Base-by-base conservation (phyloP, 2,888 invertebrate genomes). In the Plebejus argus region DNA sequence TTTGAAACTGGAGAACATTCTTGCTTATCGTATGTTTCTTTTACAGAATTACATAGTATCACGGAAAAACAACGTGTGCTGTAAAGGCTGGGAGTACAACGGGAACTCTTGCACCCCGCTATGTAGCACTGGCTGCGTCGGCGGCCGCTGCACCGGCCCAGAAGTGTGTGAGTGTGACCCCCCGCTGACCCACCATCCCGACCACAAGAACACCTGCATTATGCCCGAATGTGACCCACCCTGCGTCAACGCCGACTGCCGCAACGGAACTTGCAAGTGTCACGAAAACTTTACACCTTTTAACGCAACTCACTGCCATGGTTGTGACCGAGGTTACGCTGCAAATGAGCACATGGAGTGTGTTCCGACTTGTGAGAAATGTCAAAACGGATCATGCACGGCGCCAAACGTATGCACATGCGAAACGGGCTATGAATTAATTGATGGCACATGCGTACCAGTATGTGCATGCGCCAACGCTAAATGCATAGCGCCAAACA, bases 71-170 rank as follows among this genome's bases (percentile, higher is more conserved):
- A 85, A 85, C 1, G 84, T 92, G 1, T 94, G 94, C 84, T 93
- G 94, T 79, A 86, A 85, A n/a, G 94, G 94, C 23, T 94, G 88
- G 88, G 85, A 86, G 58, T 91, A 93, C 79, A 79, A 84, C n/a
- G 84, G 85, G 70, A 84, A 85, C 74, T 78, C 79, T 7, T 95
- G 95, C 81, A 83, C 86, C 0, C 94, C 95, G 0, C 85, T 89
- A 0, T 95, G 95, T 83, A 90, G 90, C 78, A 91, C 91, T 0
- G 92, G 91, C 0, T 95, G 95, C 82, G 81, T 79, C 3, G 86
- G 88, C 71, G 95, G 95, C 1, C 87, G 86, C 6, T 94, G 94
- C 81, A 82, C 87, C 3, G 86, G 86, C 0, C 94, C 93, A 1
- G 88, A 92, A 35, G 81, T 81, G 18, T 94, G 94, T 82, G 82